Percentiles rank a stretch among this genome's conserved stretches.
These are phyloP conservation scores for Polylopha cassiicola DNA, from an alignment of 2,888 invertebrate species.

Conservation along the genomic window DNA sequence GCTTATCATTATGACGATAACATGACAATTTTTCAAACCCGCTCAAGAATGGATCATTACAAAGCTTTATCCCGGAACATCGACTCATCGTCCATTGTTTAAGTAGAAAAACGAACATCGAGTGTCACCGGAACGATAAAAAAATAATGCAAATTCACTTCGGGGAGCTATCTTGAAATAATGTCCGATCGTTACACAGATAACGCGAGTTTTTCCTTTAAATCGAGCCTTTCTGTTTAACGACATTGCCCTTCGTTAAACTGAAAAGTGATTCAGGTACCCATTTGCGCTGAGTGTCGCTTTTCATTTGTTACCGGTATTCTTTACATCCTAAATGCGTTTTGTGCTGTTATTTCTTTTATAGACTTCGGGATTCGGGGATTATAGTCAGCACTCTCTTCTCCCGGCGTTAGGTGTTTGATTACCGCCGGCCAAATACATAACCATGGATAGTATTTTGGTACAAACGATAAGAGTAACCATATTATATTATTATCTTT, in stretches of 20 bases:
- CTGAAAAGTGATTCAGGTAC: conserved; percentile 67
- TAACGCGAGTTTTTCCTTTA: conserved; percentile 65
- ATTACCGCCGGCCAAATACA: no score
- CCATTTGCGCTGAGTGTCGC: conserved; percentile 58
- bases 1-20: conserved; percentile 40
- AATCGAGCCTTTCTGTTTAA: conserved; percentile 62
- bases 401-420: no score
- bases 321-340: conserved; percentile 43
- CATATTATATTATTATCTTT: no score
- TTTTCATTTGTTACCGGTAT: conserved; percentile 60
- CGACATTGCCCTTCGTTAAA: conserved; percentile 60
- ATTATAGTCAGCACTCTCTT: no score
- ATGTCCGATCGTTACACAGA: conserved; percentile 65
- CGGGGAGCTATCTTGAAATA: conserved; percentile 44
- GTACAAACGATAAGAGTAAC: no score
- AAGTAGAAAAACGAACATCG: conserved; percentile 50
- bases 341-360: conserved; percentile 57
- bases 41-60: conserved; percentile 42
- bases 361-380: no score
- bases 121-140: conserved; percentile 63
- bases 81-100: conserved; percentile 56
- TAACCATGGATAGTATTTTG: no score
- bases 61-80: conserved; percentile 50
- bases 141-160: conserved; percentile 71
- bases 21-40: conserved; percentile 60